phyloP scores from a whole-genome alignment of 2,797 vertebrate species.

The Darevskia mixta region DNA sequence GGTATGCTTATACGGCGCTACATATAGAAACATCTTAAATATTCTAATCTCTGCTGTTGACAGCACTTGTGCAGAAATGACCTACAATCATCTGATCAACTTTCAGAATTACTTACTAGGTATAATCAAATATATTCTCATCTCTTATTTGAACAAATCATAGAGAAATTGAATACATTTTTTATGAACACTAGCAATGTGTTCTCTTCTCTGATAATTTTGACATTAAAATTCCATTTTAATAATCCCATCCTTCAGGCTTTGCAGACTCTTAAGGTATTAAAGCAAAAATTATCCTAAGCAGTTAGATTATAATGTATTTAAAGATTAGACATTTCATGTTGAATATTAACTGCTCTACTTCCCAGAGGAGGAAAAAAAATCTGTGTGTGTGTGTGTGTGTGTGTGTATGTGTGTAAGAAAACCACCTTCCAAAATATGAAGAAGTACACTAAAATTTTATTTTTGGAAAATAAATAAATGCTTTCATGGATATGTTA shows the following conservation, averaged over 20 bases:
- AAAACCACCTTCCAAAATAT: constrained; percentile 26
- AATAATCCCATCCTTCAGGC: constrained; percentile 99
- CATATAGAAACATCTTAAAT: constrained; percentile 60
- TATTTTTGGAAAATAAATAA: neutral
- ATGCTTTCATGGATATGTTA: neutral
- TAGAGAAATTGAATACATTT: constrained; percentile 85
- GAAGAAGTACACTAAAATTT: neutral
- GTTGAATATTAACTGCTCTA: constrained; percentile 94
- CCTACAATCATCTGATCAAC: constrained; percentile 82
- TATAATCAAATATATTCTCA: constrained; percentile 83
- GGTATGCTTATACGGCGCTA: constrained; percentile 65
- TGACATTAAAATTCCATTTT: constrained; percentile 98
- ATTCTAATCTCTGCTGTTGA: constrained; percentile 73
- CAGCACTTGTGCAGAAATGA: constrained; percentile 74
- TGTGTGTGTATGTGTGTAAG: neutral
- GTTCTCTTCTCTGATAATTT: constrained; percentile 96
- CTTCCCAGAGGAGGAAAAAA: constrained; percentile 85
- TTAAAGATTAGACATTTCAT: constrained; percentile 96
- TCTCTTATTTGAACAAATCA: constrained; percentile 85
- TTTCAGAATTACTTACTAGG: constrained; percentile 78
- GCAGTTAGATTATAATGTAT: constrained; percentile 94
- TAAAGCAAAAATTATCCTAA: constrained; percentile 99
- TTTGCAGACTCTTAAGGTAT: constrained; percentile 99
- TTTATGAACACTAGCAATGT: constrained; percentile 87
- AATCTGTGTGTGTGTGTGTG: constrained; percentile 67